Conservation (phyloP, 2,888 invertebrate species). For the Erannis defoliaria region DNA sequence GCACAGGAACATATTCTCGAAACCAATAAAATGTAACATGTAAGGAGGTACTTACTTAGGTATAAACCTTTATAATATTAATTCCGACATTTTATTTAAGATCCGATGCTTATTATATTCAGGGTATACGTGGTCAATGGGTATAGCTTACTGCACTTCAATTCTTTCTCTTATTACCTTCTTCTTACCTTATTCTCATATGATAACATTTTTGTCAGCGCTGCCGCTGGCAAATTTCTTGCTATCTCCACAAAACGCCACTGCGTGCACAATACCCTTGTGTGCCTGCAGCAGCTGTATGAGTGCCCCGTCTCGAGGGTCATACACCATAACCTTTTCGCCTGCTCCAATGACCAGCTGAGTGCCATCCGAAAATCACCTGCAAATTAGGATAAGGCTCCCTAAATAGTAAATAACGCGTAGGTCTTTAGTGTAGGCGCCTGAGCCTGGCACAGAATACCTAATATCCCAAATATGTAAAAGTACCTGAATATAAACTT, state of each 20-base stretch:
- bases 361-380: slow-evolving; percentile 97
- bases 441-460: background rate
- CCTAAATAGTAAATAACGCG: too few species aligned
- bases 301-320: slow-evolving; percentile 95
- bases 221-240: slow-evolving; percentile 98
- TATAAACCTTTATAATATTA: too few species aligned
- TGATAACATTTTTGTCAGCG: slow-evolving; percentile 98
- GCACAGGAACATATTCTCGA: slow-evolving; percentile 45
- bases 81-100: too few species aligned
- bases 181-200: too few species aligned
- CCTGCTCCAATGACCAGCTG: slow-evolving; percentile 98
- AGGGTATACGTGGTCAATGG: too few species aligned
- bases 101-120: too few species aligned
- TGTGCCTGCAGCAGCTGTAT: slow-evolving; percentile 98
- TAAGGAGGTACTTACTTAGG: too few species aligned
- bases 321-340: slow-evolving; percentile 97
- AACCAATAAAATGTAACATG: slow-evolving; percentile 45
- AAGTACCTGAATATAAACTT: too few species aligned
- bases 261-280: slow-evolving; percentile 97
- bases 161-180: too few species aligned
- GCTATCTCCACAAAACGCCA: slow-evolving; percentile 97
- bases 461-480: background rate
- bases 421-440: background rate
- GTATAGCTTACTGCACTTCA: too few species aligned
- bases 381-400: too few species aligned